These are phyloP conservation scores for Meloidogyne exigua DNA, from an alignment of 1,140 invertebrate genomes.

Conservation along the genomic window DNA sequence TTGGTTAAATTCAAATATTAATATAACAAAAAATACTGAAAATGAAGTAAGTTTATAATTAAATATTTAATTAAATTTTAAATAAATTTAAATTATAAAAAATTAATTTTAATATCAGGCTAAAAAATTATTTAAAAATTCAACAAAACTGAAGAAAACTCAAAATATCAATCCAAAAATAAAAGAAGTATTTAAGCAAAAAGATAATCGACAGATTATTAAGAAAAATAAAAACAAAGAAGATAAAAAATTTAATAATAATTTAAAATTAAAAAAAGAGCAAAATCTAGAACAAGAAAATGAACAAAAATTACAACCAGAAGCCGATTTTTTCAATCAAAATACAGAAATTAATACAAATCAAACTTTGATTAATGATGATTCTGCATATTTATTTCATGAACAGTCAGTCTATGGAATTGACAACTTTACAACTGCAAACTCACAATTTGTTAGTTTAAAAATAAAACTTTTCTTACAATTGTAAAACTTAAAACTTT, in stretches of 20 bases:
- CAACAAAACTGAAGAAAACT: background rate
- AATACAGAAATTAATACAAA: background rate
- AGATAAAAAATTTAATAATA: background rate
- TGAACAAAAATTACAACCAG: background rate
- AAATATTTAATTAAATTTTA: background rate
- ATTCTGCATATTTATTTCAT: background rate
- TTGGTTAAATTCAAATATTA: background rate
- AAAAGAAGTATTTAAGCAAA: background rate
- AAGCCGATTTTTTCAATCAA: background rate
- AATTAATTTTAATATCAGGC: background rate
- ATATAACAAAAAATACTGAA: background rate
- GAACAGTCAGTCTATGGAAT: background rate
- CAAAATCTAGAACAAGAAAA: background rate
- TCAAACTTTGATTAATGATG: background rate
- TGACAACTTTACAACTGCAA: background rate
- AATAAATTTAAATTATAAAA: no score
- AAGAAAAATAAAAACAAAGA: no score
- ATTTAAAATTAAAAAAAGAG: background rate
- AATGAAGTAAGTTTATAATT: background rate
- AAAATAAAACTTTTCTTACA: no score
- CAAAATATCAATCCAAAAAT: background rate
- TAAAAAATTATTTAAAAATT: background rate
- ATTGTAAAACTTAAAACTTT: no score
- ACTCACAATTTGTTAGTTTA: background rate
- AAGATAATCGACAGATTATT: no score